Base-by-base conservation (phyloP, 2,888 invertebrate species). In the Coleophora flavipennella region DNA sequence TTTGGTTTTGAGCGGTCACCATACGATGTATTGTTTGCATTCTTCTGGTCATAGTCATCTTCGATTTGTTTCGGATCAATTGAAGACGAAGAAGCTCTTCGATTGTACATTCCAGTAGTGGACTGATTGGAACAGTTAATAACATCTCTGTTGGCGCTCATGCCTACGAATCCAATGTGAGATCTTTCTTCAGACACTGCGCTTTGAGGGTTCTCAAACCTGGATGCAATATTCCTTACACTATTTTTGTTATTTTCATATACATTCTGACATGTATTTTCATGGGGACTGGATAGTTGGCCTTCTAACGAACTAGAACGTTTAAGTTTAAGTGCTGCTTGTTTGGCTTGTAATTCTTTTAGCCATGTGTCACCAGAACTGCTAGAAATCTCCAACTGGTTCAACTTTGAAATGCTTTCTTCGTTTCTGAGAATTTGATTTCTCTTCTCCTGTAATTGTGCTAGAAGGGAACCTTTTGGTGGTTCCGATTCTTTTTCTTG, bases 191-290 rank as follows among this genome's bases (percentile, higher is more conserved):
- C 79, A 27, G 63, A 57, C 36, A 60, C 41, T 27, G 53, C 38
- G 45, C 65, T 68, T 55, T 71, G 73, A 13, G 59, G 41, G 31
- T 49, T 67, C 69, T 95, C 95, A 67, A 95, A 95, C 59, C 91
- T 89, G 1, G 93, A 92, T 1, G 95, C 93, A 59, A 95, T 87
- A 66, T 93, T 93, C 67, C 90, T 89, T 0, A 95, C 94, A 29
- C 88, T 87, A 31, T 88, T 87, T 42, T 66, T 76, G 38, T 51
- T 57, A 41, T 52, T 67, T 33, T 66, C 67, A 38, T 58, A 56
- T 31, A 51, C 43, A 42, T 60, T 37, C 27, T 32, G 38, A 9
- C 27, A 62, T 36, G 56, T 51, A 14, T 49, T 63, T 13, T 81
- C 76, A 35, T 47, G 54, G 11, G 64, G 59, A 43, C 57, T 64